Evolutionary conservation across 2,888 invertebrate genomes (phyloP).

Genomic region (Eupithecia subumbrata): DNA sequence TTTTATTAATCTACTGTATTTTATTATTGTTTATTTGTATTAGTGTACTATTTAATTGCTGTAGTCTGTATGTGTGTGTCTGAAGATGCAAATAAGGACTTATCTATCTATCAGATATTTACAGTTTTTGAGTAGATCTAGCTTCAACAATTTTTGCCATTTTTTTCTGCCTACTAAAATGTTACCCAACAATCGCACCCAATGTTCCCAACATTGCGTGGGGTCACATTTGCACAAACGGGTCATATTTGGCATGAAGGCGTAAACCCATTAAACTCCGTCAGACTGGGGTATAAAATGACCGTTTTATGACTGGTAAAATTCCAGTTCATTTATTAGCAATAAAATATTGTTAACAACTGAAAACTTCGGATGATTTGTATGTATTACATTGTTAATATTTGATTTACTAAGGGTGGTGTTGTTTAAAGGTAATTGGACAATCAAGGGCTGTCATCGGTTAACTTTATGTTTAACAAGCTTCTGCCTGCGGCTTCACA

Average conservation of each 20-base stretch:
- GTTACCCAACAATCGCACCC: constrained; percentile 13
- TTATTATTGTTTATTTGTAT: too few species aligned
- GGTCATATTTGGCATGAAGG: constrained; percentile 51
- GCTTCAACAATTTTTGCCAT: too few species aligned
- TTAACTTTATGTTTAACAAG: too few species aligned
- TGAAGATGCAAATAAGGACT: too few species aligned
- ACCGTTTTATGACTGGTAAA: constrained; percentile 51
- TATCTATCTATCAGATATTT: too few species aligned
- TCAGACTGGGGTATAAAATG: constrained; percentile 37
- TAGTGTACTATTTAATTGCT: too few species aligned
- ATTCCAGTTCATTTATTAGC: constrained; percentile 68
- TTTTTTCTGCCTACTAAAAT: too few species aligned
- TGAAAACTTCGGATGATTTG: constrained; percentile 50
- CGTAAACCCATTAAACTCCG: constrained; percentile 56
- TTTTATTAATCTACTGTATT: too few species aligned
- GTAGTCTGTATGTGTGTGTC: too few species aligned
- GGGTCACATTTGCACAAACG: constrained; percentile 46
- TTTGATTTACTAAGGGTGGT: constrained; percentile 14
- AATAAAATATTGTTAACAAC: constrained; percentile 66
- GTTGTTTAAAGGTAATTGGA: background rate
- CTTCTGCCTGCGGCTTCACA: too few species aligned
- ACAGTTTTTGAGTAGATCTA: too few species aligned
- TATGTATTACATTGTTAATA: constrained; percentile 26
- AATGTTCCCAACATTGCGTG: constrained; percentile 23
- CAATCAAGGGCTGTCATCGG: background rate